These are phyloP conservation scores for Sisyra nigra DNA, from an alignment of 2,888 invertebrate genomes.

Conservation along the genomic window DNA sequence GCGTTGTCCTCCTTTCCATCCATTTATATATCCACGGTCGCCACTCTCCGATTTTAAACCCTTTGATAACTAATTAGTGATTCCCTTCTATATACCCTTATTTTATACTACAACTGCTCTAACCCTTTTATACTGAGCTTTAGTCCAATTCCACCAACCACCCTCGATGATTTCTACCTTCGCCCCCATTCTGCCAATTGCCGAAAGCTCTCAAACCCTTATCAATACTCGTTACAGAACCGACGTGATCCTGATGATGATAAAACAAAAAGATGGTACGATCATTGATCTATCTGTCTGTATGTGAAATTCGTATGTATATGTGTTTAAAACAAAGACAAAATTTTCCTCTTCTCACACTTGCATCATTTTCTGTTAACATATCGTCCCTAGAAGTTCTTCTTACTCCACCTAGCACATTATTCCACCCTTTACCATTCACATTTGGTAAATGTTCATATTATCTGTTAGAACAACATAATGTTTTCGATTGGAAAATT, in stretches of 20 bases:
- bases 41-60: conserved; percentile 20
- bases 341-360: too few species aligned
- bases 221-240: conserved; percentile 8
- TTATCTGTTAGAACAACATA: too few species aligned
- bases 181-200: conserved; percentile 1
- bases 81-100: conserved; percentile 26
- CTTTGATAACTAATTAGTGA: conserved; percentile 46
- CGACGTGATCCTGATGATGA: neutral
- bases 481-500: too few species aligned
- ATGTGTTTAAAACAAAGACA: neutral
- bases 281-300: neutral
- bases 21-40: neutral
- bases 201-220: conserved; percentile 3
- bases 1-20: neutral
- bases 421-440: too few species aligned
- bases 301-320: neutral
- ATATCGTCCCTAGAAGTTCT: too few species aligned
- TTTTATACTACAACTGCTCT: conserved; percentile 19
- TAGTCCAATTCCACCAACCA: conserved; percentile 14
- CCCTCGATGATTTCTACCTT: neutral
- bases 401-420: too few species aligned
- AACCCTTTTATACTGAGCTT: conserved; percentile 26
- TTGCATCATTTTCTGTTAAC: too few species aligned
- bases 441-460: too few species aligned
- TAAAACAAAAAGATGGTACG: neutral